Base-by-base conservation (phyloP, 2,113 vertebrate genomes). In the Hystrix brachyura region DNA sequence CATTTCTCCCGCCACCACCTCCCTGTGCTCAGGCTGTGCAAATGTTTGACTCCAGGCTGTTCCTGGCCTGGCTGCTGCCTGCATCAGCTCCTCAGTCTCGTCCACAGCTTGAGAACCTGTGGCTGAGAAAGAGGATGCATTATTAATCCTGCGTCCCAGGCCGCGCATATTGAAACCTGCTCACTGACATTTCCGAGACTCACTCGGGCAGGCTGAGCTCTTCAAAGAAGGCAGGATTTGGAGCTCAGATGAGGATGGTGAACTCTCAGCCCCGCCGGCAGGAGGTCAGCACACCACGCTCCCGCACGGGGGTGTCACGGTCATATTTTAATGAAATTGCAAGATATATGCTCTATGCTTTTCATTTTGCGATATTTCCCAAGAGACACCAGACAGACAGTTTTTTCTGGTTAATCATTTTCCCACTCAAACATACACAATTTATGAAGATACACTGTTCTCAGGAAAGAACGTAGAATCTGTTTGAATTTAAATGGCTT, bases 221-320 rank as follows among this genome's bases (percentile, higher is more conserved):
- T 64, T 78, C 67, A 1, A 27, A 46, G 67, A 3, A 34, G 65
- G 69, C 51, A 11, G 76, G 62, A 8, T 8, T n/a, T 29, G 21
- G 64, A 78, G 64, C 29, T 27, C 23, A 0, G 34, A 13, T 0
- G 3, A 74, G 64, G 34, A 7, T 6, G 0, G 21, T 15, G 65
- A 46, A 14, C 38, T 0, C 18, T 2, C 8, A 15, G 69, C 15
- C 21, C n/a, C 1, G 2, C 62, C 1, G 10, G 60, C 60, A 7
- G 8, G 1, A 67, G 91, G 65, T 17, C 32, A 0, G 69, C 48
- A 12, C 27, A 0, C 5, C 3, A 0, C 13, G 38, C 51, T 82
- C 17, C 7, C 7, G 67, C 18, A 3, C 17, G 10, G 25, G 34
- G 48, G 25, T 27, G 84, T 67, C 78, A 83, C 74, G 85, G n/a